Evolutionary conservation across 1,140 invertebrate species (phyloP), one percentile per base, ranked within the genome.

Genomic region (Solen grandis): DNA sequence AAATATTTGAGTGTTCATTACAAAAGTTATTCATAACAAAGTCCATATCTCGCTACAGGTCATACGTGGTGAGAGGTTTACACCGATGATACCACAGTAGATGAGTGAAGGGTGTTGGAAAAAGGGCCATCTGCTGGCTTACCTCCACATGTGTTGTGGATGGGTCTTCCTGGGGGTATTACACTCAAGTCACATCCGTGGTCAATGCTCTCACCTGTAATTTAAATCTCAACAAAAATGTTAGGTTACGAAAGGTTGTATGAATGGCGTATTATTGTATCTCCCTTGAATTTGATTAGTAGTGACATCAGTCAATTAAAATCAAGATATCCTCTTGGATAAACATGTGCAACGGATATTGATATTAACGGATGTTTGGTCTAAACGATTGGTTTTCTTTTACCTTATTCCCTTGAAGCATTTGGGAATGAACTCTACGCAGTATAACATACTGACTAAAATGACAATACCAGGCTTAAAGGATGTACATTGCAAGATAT

Each of bases 191-290:
- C 60, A n/a, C 36, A 16, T 14, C 73, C 73, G 27, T 65, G 29
- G 22, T 76, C 73, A 13, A 76, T 33, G 8, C 38, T 27, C n/a
- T 62, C 50, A 54, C 73, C 73, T 65, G 29, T 19, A 65, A 22
- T 29, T 70, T 50, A n/a, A 50, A 50, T 50, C n/a, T 13, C 46
- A 10, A 10, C n/a, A 50, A 50, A 50, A 10, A 13, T n/a, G n/a
- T 13, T 50, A 50, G 46, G 10, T 50, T 50, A 10, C 10, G n/a
- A 10, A 13, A 50, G 46, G n/a, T 50, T n/a, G 46, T 50, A 10
- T 13, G 10, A n/a, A 50, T 10, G n/a, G n/a, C 46, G n/a, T 50
- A n/a, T 50, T 13, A 10, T 50, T 10, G 46, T n/a, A 10, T n/a
- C 46, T 50, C 10, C 10, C 10, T 50, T 10, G 10, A n/a, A 50